Evolutionary conservation across 2,797 vertebrate species (phyloP), one percentile per base, ranked within the genome.

Genomic region (Odontamblyopus lacepedii): DNA sequence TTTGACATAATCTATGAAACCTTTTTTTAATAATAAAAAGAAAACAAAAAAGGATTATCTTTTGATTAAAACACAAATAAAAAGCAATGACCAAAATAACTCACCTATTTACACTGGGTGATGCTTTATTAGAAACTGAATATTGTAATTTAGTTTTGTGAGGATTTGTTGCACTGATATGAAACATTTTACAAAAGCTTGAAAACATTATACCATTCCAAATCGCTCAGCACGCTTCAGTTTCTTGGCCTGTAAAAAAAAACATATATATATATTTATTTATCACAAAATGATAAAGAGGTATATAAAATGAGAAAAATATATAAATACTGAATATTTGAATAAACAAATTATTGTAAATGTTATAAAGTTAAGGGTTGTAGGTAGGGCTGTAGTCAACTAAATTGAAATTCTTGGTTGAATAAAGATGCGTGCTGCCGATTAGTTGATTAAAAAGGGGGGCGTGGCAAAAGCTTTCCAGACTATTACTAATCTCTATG

Each of bases 151-250:
- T 48, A 19, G 1, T 59, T 67, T 64, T 3, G 60, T 3, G 7
- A 16, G 6, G 61, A 57, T 38, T 72, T 57, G 63, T 63, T 75
- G 73, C 68, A 80, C 72, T 79, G 76, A 66, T 66, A 78, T 79
- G 76, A 86, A 84, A 88, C 41, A 67, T 50, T 81, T 83, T 82
- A 77, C 67, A 76, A 87, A 83, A 83, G 68, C n/a, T 78, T 13
- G 61, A 55, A 35, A 73, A 84, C 35, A n/a, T 81, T 90, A 94
- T 75, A 85, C 87, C 53, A 85, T 93, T 76, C 91, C 92, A 81
- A 94, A 94, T 85, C 93, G 77, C 78, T 93, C 92, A 4, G 90
- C 90, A 0, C 93, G 90, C 78, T 94, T 94, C 87, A 87, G 13
- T 76, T 94, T 94, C 87, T 94, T 94, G 23, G 91, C 92, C 93